These are phyloP conservation scores for Nephila pilipes DNA, from an alignment of 1,140 invertebrate species.

Conservation along the genomic window DNA sequence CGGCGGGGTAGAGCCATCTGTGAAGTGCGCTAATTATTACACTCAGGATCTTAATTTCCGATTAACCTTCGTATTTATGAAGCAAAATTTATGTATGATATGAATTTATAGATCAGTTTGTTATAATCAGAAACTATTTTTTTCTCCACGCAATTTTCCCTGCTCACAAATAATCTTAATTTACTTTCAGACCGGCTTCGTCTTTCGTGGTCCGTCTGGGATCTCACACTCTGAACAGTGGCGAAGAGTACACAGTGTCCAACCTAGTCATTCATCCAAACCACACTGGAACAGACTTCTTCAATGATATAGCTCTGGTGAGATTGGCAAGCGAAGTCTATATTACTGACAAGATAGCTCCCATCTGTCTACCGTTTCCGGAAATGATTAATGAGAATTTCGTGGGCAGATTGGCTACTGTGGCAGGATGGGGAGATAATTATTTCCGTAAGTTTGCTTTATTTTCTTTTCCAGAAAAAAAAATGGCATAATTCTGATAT, in stretches of 20 bases:
- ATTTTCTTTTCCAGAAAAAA: too few relatives aligned
- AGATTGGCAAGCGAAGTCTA: constrained; percentile 17
- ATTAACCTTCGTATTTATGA: too few relatives aligned
- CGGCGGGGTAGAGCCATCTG: too few relatives aligned
- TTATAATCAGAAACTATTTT: too few relatives aligned
- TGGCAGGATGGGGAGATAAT: constrained; percentile 67
- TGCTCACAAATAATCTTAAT: too few relatives aligned
- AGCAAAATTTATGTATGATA: too few relatives aligned
- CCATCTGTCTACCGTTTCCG: constrained; percentile 56
- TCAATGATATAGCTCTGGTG: constrained; percentile 71
- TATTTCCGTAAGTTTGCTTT: constrained; percentile 32
- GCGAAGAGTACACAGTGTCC: constrained; percentile 71
- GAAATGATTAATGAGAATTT: background rate
- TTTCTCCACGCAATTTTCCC: too few relatives aligned
- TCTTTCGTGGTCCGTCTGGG: constrained; percentile 64
- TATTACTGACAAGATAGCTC: constrained; percentile 55
- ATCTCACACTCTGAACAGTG: constrained; percentile 42
- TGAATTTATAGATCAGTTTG: too few relatives aligned
- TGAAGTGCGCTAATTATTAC: too few relatives aligned
- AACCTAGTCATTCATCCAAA: constrained; percentile 44
- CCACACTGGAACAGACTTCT: constrained; percentile 52
- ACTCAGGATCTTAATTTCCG: too few relatives aligned
- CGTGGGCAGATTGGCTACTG: constrained; percentile 21
- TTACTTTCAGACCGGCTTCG: constrained; percentile 41
- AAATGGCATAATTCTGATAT: too few relatives aligned